Conservation (phyloP, 1,140 invertebrate genomes). For the Anoplophora glabripennis region DNA sequence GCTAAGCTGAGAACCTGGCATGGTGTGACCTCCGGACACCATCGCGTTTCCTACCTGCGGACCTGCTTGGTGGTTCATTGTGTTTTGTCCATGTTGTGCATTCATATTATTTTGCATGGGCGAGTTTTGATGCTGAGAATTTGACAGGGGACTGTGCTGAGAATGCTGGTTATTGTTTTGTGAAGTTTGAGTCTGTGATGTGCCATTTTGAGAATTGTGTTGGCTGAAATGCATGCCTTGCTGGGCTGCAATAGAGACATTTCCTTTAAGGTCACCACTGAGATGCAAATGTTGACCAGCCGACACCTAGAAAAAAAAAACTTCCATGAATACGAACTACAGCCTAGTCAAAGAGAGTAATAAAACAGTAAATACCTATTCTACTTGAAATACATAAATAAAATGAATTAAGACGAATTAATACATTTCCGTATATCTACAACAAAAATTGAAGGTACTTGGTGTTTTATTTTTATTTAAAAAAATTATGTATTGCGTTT, state of each 20-base stretch:
- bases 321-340: no score
- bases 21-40: not conserved
- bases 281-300: conserved; percentile 77
- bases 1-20: not conserved
- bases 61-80: not conserved
- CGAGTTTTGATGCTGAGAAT: conserved; percentile 16
- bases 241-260: conserved; percentile 72
- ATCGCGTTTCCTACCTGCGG: conserved; percentile 1
- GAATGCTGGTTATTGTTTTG: conserved; percentile 40
- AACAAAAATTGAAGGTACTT: no score
- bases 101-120: conserved; percentile 21
- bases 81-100: conserved; percentile 1
- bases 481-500: no score
- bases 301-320: conserved; percentile 60
- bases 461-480: no score
- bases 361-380: no score
- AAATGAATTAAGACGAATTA: no score
- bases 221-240: conserved; percentile 77
- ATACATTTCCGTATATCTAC: no score
- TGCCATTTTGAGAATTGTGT: conserved; percentile 36
- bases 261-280: conserved; percentile 64
- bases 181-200: conserved; percentile 41
- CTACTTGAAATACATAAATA: no score
- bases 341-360: no score
- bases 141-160: conserved; percentile 22